A percentile compares a stretch with the other conserved stretches of the same genome.
Evolutionary conservation across 2,888 invertebrate species (phyloP).

Genomic region (Lordiphosa andalusiaca): DNA sequence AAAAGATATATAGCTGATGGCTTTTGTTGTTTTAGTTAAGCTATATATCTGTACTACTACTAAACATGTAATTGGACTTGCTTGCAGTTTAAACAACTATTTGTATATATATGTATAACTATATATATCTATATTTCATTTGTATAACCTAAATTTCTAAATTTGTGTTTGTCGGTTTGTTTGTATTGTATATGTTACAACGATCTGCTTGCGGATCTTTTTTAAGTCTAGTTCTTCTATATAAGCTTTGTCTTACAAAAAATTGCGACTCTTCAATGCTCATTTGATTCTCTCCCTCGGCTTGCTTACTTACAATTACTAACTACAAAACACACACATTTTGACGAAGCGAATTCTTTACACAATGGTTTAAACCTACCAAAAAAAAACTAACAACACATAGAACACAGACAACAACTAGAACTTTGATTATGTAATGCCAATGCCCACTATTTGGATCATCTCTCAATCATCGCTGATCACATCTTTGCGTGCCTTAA

Average conservation of each 20-base stretch:
- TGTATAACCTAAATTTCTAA: slow-evolving; percentile 42
- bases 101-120: slow-evolving; percentile 20
- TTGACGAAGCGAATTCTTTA: too few relatives aligned
- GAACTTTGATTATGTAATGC: slow-evolving; percentile 30
- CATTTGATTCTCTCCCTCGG: too few relatives aligned
- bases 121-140: slow-evolving; percentile 40
- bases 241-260: slow-evolving; percentile 39
- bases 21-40: slow-evolving; percentile 15
- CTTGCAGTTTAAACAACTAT: slow-evolving; percentile 34
- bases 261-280: too few relatives aligned
- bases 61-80: slow-evolving; percentile 33
- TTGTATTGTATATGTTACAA: slow-evolving; percentile 69
- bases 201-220: slow-evolving; percentile 56
- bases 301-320: too few relatives aligned
- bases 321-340: slow-evolving; percentile 45
- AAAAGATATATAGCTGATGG: slow-evolving; percentile 33
- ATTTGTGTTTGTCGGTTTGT: slow-evolving; percentile 2
- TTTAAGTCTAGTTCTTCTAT: slow-evolving; percentile 47
- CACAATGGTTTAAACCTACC: too few relatives aligned
- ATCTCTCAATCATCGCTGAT: slow-evolving; percentile 78
- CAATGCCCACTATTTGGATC: slow-evolving; percentile 53
- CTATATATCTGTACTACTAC: slow-evolving; percentile 18
- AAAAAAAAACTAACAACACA: slow-evolving; percentile 22
- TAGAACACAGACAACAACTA: slow-evolving; percentile 23
- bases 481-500: slow-evolving; percentile 80